These are phyloP conservation scores for Channa striata DNA, from an alignment of 2,797 vertebrate species.

Conservation along the genomic window DNA sequence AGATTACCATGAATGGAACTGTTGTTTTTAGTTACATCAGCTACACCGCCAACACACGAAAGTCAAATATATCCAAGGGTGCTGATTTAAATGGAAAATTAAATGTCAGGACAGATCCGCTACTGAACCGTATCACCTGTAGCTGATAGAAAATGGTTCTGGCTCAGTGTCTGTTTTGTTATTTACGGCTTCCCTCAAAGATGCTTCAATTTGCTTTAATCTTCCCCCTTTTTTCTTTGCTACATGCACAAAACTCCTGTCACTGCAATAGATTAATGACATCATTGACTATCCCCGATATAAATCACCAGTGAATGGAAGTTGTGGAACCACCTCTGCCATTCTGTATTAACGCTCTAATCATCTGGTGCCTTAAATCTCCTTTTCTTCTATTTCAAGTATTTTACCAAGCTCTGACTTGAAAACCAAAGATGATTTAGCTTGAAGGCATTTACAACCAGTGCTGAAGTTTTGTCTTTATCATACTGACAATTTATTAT, in stretches of 20 bases:
- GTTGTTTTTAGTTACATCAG: slow-evolving; percentile 4
- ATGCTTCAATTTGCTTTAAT: slow-evolving; percentile 55
- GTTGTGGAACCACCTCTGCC: slow-evolving; percentile 61
- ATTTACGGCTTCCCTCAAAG: slow-evolving; percentile 41
- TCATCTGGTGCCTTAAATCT: slow-evolving; percentile 44
- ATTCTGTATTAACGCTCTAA: slow-evolving; percentile 69
- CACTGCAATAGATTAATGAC: slow-evolving; percentile 61
- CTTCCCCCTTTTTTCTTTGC: slow-evolving; percentile 32
- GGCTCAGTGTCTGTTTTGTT: slow-evolving; percentile 33
- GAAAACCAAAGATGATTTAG: slow-evolving; percentile 32
- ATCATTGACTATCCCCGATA: slow-evolving; percentile 56
- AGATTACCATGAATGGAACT: slow-evolving; percentile 40
- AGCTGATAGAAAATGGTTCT: slow-evolving; percentile 29
- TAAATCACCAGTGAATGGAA: slow-evolving; percentile 59
- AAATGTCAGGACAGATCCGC: slow-evolving; percentile 43
- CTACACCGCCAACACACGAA: background rate
- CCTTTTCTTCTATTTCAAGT: slow-evolving; percentile 36
- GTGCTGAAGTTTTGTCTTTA: slow-evolving; percentile 19
- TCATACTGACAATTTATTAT: slow-evolving; percentile 28
- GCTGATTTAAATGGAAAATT: slow-evolving; percentile 43
- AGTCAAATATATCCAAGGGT: slow-evolving; percentile 16
- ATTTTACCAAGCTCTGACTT: slow-evolving; percentile 25
- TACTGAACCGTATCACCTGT: slow-evolving; percentile 49
- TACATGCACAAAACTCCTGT: slow-evolving; percentile 44
- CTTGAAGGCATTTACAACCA: slow-evolving; percentile 22